These are phyloP conservation scores for Motacilla alba DNA, from an alignment of 2,113 vertebrate genomes.

Conservation along the genomic window DNA sequence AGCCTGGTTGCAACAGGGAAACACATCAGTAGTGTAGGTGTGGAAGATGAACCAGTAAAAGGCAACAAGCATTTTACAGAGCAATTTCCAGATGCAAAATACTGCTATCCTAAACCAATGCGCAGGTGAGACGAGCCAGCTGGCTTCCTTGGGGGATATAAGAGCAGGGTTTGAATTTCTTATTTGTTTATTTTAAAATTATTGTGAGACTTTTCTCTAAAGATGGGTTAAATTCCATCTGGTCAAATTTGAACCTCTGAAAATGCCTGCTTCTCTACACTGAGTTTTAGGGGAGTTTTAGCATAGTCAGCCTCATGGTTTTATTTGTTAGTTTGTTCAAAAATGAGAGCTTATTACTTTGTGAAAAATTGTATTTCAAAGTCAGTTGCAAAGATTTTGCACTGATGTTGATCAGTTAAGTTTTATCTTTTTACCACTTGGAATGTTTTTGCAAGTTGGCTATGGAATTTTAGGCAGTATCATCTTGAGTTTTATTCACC, in stretches of 20 bases:
- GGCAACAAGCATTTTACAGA: background rate
- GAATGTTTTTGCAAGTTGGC: background rate
- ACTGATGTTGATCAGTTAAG: background rate
- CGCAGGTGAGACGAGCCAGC: background rate
- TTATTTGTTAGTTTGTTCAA: background rate
- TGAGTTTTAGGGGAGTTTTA: background rate
- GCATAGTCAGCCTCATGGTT: background rate
- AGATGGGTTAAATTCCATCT: background rate
- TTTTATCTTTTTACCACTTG: background rate
- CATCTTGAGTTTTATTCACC: background rate
- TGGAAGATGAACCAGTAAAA: background rate
- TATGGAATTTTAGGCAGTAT: background rate
- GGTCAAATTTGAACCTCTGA: background rate
- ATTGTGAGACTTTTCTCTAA: background rate
- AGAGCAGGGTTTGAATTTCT: background rate
- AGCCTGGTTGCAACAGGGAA: background rate
- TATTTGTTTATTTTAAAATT: background rate
- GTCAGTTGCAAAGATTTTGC: background rate
- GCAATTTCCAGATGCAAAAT: background rate
- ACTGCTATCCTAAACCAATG: background rate
- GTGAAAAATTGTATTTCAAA: background rate
- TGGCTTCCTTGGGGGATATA: background rate
- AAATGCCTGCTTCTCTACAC: background rate
- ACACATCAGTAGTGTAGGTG: fast-evolving
- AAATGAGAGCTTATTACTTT: background rate